These are phyloP conservation scores for Grantiella picta DNA, from an alignment of 2,113 vertebrate genomes.

Conservation along the genomic window DNA sequence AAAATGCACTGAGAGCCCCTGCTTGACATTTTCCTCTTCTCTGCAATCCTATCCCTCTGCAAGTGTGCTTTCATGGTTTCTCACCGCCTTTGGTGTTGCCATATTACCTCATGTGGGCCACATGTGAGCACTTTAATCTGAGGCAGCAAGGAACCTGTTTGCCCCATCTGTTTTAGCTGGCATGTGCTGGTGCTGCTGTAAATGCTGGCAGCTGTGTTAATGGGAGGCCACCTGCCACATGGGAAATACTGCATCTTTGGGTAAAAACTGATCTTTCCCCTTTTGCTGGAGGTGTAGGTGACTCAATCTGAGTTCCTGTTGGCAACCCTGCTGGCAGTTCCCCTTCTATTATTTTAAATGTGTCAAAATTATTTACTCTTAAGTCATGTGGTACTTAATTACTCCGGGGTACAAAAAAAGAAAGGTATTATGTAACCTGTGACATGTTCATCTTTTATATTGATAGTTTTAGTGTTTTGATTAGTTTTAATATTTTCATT, in stretches of 20 bases:
- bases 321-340: background rate
- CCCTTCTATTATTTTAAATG: background rate
- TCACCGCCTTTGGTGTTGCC: constrained; percentile 19
- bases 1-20: background rate
- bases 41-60: background rate
- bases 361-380: background rate
- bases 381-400: background rate
- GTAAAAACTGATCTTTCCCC: background rate
- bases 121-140: constrained; percentile 35
- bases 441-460: background rate
- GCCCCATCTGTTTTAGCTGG: constrained; percentile 66
- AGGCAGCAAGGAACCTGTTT: constrained; percentile 11
- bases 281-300: background rate
- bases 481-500: background rate
- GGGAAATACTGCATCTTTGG: constrained; percentile 1
- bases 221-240: constrained; percentile 66
- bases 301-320: background rate
- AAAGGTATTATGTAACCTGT: background rate
- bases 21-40: background rate
- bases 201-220: constrained; percentile 70
- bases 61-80: constrained; percentile 40
- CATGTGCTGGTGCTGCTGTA: constrained; percentile 63
- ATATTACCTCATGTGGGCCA: constrained; percentile 32
- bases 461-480: background rate
- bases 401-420: background rate